A percentile compares a stretch with the other conserved stretches of the same genome.
These are phyloP conservation scores for Eonycteris spelaea DNA, from an alignment of 2,113 vertebrate species.

Conservation along the genomic window DNA sequence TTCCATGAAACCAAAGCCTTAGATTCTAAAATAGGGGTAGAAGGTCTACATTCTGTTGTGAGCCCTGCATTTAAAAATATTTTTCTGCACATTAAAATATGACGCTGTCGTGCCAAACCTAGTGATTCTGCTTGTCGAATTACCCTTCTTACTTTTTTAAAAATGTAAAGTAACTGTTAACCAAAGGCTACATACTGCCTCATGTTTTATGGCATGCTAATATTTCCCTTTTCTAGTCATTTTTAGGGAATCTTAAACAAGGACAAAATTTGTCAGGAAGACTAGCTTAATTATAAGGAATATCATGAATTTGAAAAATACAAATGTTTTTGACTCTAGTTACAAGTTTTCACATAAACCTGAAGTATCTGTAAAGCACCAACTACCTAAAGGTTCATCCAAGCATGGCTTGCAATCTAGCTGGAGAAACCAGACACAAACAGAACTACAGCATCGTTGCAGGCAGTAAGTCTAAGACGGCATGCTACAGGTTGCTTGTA, in stretches of 20 bases:
- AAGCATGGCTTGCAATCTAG: background rate
- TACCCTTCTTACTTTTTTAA: background rate
- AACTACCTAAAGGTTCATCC: background rate
- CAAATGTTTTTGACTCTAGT: background rate
- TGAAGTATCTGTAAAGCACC: background rate
- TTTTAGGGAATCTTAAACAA: background rate
- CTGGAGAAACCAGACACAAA: background rate
- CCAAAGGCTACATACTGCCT: background rate
- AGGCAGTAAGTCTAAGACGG: background rate
- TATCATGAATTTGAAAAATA: background rate
- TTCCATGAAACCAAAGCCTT: conserved; percentile 16
- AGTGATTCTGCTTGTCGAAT: conserved; percentile 18
- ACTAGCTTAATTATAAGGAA: background rate
- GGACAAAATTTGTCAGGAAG: background rate
- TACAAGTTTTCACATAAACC: conserved; percentile 36
- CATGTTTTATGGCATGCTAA: background rate
- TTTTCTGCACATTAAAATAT: conserved; percentile 44
- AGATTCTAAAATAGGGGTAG: conserved; percentile 32
- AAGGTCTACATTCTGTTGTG: background rate
- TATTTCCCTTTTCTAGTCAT: conserved; percentile 6
- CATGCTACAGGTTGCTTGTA: background rate
- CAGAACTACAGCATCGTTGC: background rate
- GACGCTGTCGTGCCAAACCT: background rate
- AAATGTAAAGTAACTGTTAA: background rate
- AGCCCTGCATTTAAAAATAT: conserved; percentile 48